These are phyloP conservation scores for Alcis repandata DNA, from an alignment of 2,888 invertebrate species.

Conservation along the genomic window DNA sequence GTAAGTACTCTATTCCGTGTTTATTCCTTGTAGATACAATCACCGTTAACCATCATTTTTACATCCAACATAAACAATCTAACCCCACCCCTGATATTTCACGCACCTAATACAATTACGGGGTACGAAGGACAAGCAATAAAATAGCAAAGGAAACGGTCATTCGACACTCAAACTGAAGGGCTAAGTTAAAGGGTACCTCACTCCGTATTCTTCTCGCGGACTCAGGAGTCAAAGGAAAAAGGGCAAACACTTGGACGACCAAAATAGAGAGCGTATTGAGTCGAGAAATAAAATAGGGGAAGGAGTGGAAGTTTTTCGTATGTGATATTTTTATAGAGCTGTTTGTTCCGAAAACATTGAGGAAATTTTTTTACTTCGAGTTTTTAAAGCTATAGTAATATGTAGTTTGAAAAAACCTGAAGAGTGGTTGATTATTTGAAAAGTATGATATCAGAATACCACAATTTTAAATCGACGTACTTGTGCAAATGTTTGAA, in stretches of 20 bases:
- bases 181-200: slow-evolving; percentile 18
- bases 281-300: slow-evolving; percentile 85
- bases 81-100: slow-evolving; percentile 50
- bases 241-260: slow-evolving; percentile 80
- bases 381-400: too few species aligned
- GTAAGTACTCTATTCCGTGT: background rate
- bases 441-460: too few species aligned
- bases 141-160: slow-evolving; percentile 80
- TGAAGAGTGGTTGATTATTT: too few species aligned
- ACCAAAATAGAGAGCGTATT: slow-evolving; percentile 84
- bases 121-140: slow-evolving; percentile 80
- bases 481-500: too few species aligned
- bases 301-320: slow-evolving; percentile 68
- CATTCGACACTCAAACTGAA: slow-evolving; percentile 70
- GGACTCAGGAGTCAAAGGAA: slow-evolving; percentile 75
- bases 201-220: slow-evolving; percentile 81
- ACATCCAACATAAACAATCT: slow-evolving; percentile 30
- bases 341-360: slow-evolving; percentile 52
- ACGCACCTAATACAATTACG: slow-evolving; percentile 72
- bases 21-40: background rate
- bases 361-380: too few species aligned
- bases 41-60: slow-evolving; percentile 25
- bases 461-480: too few species aligned
- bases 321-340: slow-evolving; percentile 53
- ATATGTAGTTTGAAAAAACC: too few species aligned